Percentiles rank a stretch among this genome's conserved stretches.
Evolutionary conservation across 2,797 vertebrate species (phyloP).

Genomic region (Karalla daura): DNA sequence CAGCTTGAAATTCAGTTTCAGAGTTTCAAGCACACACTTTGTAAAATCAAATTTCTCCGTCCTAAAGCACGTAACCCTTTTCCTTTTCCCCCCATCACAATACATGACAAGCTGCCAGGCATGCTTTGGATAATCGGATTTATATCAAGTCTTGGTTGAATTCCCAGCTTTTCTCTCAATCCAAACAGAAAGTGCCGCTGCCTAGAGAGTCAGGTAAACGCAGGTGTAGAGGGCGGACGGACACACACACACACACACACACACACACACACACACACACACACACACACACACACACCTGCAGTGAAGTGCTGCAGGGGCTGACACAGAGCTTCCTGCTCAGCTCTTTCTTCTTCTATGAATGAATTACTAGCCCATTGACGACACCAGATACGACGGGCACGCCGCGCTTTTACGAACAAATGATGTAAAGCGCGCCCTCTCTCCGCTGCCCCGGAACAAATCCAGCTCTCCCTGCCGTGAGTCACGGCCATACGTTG

Average conservation of each 20-base stretch:
- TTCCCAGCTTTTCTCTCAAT: constrained; percentile 23
- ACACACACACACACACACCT: constrained; percentile 48
- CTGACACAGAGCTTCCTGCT: constrained; percentile 10
- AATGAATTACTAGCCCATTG: constrained; percentile 9
- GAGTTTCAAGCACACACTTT: not conserved
- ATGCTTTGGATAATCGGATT: constrained; percentile 14
- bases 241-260: too few relatives aligned
- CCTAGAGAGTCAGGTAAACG: constrained; percentile 28
- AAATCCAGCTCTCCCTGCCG: constrained; percentile 10
- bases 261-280: too few relatives aligned
- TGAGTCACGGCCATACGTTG: constrained; percentile 47
- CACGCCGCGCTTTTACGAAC: not conserved
- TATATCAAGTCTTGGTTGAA: constrained; percentile 14
- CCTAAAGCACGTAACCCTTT: not conserved
- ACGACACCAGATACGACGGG: constrained; percentile 1
- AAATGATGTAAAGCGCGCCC: not conserved
- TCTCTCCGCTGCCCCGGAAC: constrained; percentile 11
- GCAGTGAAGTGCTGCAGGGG: constrained; percentile 24
- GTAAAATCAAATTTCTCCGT: not conserved
- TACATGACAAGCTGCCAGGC: not conserved
- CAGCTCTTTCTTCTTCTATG: not conserved
- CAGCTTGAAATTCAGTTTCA: not conserved
- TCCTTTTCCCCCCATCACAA: not conserved
- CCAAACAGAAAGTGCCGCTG: not conserved
- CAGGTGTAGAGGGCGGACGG: constrained; percentile 40